Evolutionary conservation across 1,140 invertebrate genomes (phyloP).

Genomic region (Venustaconcha ellipsiformis): DNA sequence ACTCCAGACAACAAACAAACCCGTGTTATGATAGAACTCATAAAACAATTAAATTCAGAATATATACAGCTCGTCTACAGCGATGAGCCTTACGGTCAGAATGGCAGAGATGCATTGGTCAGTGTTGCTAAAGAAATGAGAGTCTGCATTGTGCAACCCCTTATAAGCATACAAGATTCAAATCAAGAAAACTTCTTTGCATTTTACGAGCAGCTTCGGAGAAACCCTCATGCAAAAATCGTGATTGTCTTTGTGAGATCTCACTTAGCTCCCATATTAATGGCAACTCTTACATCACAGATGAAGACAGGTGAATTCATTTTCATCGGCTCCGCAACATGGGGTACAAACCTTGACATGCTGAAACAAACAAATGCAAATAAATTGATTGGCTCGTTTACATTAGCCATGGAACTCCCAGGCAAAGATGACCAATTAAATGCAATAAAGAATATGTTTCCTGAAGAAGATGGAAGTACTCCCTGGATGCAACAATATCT

Average conservation of each 20-base stretch:
- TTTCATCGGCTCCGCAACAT: too few species aligned
- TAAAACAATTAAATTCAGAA: conserved; percentile 21
- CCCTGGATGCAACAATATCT: too few species aligned
- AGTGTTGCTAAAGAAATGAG: conserved; percentile 12
- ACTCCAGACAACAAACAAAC: conserved; percentile 85
- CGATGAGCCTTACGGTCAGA: conserved; percentile 22
- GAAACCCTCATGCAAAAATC: conserved; percentile 8
- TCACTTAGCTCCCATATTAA: neutral
- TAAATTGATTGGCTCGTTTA: too few species aligned
- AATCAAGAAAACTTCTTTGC: neutral
- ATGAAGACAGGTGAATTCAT: too few species aligned
- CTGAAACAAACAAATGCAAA: too few species aligned
- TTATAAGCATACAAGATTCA: conserved; percentile 5
- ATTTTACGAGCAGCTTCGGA: conserved; percentile 13
- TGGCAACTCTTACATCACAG: neutral
- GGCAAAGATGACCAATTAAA: too few species aligned
- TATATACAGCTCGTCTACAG: conserved; percentile 44
- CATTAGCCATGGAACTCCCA: too few species aligned
- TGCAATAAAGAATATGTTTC: too few species aligned
- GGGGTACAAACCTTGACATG: too few species aligned
- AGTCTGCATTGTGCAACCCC: conserved; percentile 41
- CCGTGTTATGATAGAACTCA: conserved; percentile 73
- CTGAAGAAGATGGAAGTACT: too few species aligned
- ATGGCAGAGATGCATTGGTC: conserved; percentile 13
- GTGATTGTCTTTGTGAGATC: conserved; percentile 25